Evolutionary conservation across 2,888 invertebrate species (phyloP).

Genomic region (Cryptocephalus moraei): DNA sequence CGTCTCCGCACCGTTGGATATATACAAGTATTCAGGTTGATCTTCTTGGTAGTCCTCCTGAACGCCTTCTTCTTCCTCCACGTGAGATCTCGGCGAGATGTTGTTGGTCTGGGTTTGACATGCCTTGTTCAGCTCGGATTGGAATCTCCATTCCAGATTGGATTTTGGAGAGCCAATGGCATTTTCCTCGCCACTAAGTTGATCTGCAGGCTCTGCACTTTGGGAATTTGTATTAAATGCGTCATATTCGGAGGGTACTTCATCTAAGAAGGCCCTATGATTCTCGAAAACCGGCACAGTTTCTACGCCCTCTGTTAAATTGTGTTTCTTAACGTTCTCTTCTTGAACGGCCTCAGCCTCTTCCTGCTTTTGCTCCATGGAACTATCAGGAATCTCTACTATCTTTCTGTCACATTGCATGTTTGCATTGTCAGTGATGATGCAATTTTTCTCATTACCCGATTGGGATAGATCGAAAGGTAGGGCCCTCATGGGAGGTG

Average conservation of each 20-base stretch:
- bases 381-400: constrained; percentile 25
- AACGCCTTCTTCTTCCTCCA: constrained; percentile 7
- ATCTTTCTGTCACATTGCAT: constrained; percentile 5
- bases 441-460: constrained; percentile 4
- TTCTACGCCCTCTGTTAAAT: too few relatives aligned
- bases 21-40: constrained; percentile 13
- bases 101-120: constrained; percentile 29
- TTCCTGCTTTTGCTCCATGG: constrained; percentile 1
- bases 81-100: constrained; percentile 10
- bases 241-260: not conserved
- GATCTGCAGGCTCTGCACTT: constrained; percentile 10
- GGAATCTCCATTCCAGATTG: constrained; percentile 15
- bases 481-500: constrained; percentile 28
- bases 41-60: constrained; percentile 11
- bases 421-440: constrained; percentile 6
- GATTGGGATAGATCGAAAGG: constrained; percentile 21
- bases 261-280: not conserved
- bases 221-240: constrained; percentile 1
- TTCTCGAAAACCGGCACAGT: not conserved
- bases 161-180: constrained; percentile 3
- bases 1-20: constrained; percentile 8
- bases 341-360: constrained; percentile 1
- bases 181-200: constrained; percentile 6
- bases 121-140: constrained; percentile 34
- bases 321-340: not conserved